Evolutionary conservation across 2,113 vertebrate species (phyloP), one percentile per base, ranked within the genome.

Genomic region (Morone saxatilis): DNA sequence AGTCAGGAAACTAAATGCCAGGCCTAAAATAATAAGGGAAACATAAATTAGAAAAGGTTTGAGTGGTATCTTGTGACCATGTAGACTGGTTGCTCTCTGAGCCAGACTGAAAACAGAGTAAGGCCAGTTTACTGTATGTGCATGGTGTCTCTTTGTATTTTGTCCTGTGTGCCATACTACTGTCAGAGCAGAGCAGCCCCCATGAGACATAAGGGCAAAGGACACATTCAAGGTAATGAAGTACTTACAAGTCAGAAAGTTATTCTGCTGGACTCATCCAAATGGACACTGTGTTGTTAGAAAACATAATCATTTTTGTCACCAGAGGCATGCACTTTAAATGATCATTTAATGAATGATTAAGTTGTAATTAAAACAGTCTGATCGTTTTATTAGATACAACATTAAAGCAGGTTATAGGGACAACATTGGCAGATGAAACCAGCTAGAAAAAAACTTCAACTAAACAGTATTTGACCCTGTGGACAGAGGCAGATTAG

Each of bases 51-150:
- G 51, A 76, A 66, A 66, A 60, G 61, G 45, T 59, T 45, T 63
- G 22, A 80, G 40, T 62, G 65, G 67, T 38, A 19, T 71, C 62
- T 22, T 17, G 41, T 61, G 45, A 71, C 38, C 17, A 13, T 14
- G 59, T 62, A 38, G 12, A 17, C 22, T 60, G 7, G 60, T 41
- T n/a, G 63, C 20, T 81, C 16, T 20, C 43, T 67, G 31, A 70
- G 48, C n/a, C 36, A 47, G 60, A 76, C 10, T 71, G n/a, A 22
- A 69, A 81, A 74, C 54, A 87, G 66, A 84, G 45, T 50, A 43
- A 80, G 36, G 41, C 65, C 71, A 76, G 41, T 71, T 71, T 70
- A 41, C 14, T 69, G 60, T 54, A 54, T 63, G 14, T 45, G 67
- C 17, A 22, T 41, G 25, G 19, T 56, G 43, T 78, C 40, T 70